These are phyloP conservation scores for Bursaphelenchus mucronatus DNA, from an alignment of 1,140 invertebrate genomes.

Conservation along the genomic window DNA sequence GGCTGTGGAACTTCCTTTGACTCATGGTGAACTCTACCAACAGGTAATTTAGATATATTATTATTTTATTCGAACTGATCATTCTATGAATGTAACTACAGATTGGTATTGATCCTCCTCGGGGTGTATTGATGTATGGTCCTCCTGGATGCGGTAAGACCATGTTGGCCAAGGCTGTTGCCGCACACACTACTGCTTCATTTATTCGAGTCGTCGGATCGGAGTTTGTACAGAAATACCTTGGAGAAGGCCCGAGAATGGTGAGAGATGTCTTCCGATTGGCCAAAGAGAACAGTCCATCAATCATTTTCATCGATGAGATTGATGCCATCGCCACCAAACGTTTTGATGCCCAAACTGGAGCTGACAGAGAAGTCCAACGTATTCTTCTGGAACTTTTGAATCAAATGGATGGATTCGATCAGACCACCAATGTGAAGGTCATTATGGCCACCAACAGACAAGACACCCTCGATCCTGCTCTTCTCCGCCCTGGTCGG, in stretches of 20 bases:
- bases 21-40: constrained; percentile 97
- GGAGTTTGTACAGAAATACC: constrained; percentile 98
- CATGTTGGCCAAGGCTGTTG: constrained; percentile 98
- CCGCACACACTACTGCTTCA: constrained; percentile 87
- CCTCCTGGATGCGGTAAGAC: constrained; percentile 94
- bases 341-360: constrained; percentile 66
- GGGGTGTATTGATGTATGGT: constrained; percentile 96
- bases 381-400: constrained; percentile 91
- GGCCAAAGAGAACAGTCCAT: constrained; percentile 97
- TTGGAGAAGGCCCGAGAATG: constrained; percentile 93
- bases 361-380: constrained; percentile 95
- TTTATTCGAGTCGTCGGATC: constrained; percentile 84
- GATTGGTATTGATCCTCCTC: constrained; percentile 72
- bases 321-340: constrained; percentile 56
- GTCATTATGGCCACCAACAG: constrained; percentile 99
- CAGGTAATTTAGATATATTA: constrained; percentile 82
- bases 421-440: constrained; percentile 99
- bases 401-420: constrained; percentile 99
- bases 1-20: constrained; percentile 93
- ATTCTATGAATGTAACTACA: constrained; percentile 3
- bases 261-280: constrained; percentile 96
- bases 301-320: constrained; percentile 73
- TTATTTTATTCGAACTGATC: neutral
- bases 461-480: constrained; percentile 95
- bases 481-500: constrained; percentile 87